Percentiles rank a stretch among this genome's conserved stretches.
phyloP scores from a whole-genome alignment of 2,797 vertebrate genomes.

The Ispidina picta region DNA sequence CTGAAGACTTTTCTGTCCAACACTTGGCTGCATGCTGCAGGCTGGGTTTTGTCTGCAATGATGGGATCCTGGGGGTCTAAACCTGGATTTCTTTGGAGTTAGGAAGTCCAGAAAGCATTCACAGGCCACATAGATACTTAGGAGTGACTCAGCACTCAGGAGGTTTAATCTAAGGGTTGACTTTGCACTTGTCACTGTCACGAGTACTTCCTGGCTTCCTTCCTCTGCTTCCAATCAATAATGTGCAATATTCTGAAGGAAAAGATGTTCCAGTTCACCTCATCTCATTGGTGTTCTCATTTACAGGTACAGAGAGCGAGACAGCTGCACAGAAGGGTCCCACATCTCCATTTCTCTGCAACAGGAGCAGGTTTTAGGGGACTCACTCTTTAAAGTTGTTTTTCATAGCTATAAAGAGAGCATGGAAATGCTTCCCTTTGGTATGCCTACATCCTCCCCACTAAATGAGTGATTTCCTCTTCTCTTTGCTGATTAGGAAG shows the following conservation, averaged over 20 bases:
- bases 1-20: not conserved
- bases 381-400: not conserved
- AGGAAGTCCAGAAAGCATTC: not conserved
- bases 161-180: not conserved
- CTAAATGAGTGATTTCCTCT: conserved; percentile 42
- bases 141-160: not conserved
- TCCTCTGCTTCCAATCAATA: not conserved
- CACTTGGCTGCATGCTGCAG: not conserved
- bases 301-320: not conserved
- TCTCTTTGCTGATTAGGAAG: conserved; percentile 39
- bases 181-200: not conserved
- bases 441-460: conserved; percentile 27
- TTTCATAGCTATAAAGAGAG: conserved; percentile 44
- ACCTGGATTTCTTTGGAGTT: not conserved
- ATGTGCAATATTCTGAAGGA: not conserved
- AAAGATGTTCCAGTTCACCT: not conserved
- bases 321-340: not conserved
- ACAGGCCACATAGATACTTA: not conserved
- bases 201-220: not conserved
- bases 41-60: too few relatives aligned
- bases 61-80: not conserved
- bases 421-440: conserved; percentile 22
- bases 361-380: not conserved
- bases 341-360: not conserved
- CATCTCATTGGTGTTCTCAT: not conserved